phyloP scores from a whole-genome alignment of 2,113 vertebrate species.

The Hemiprocne comata region DNA sequence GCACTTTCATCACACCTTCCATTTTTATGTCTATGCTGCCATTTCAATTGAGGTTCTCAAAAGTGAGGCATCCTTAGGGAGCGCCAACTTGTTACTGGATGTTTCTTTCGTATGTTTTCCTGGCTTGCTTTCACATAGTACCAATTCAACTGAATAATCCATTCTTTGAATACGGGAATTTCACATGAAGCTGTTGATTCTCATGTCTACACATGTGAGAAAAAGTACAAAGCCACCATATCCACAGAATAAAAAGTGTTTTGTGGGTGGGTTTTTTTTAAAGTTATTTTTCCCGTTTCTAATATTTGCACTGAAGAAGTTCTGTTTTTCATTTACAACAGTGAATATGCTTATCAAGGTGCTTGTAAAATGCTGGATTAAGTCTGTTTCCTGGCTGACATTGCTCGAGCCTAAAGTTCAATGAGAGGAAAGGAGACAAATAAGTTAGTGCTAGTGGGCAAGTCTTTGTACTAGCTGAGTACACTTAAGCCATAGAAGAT shows the following conservation, averaged over 20 bases:
- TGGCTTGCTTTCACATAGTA: background rate
- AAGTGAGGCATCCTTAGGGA: background rate
- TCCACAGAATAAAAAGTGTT: background rate
- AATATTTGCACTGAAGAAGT: background rate
- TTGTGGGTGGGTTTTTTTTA: background rate
- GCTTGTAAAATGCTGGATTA: background rate
- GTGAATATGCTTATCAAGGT: background rate
- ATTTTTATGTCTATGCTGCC: background rate
- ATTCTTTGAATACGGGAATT: background rate
- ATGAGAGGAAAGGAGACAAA: background rate
- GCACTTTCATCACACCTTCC: background rate
- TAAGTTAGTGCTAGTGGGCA: background rate
- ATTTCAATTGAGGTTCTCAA: background rate
- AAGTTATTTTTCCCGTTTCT: background rate
- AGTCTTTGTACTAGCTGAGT: slow-evolving; percentile 16
- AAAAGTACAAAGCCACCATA: background rate
- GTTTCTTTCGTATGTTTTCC: background rate
- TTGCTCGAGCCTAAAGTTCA: background rate
- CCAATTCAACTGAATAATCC: background rate
- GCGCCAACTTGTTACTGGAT: background rate
- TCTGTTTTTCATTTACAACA: background rate
- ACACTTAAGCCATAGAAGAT: background rate
- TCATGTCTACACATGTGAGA: background rate
- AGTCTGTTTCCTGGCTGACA: background rate
- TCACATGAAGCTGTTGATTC: background rate